These are phyloP conservation scores for Mesochorus sp. DNA, from an alignment of 2,888 invertebrate species.

Conservation along the genomic window DNA sequence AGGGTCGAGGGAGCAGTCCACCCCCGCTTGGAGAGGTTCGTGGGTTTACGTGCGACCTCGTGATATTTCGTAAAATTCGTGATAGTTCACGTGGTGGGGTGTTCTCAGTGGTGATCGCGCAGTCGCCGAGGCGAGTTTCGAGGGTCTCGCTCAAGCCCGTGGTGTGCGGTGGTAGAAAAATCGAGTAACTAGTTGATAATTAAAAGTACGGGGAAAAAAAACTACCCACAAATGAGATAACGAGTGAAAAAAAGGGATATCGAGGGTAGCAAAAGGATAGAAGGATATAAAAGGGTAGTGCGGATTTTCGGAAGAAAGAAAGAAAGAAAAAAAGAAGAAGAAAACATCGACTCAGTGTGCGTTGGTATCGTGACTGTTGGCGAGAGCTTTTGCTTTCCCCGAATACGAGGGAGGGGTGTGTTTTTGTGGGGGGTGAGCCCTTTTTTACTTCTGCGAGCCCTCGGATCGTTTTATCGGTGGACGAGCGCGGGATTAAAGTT, in stretches of 20 bases:
- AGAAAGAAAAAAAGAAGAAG: too few relatives aligned
- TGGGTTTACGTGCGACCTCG: conserved; percentile 67
- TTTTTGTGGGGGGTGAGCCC: background rate
- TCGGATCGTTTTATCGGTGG: background rate
- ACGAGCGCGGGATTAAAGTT: conserved; percentile 12
- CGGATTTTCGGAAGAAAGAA: too few relatives aligned
- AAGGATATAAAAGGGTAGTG: too few relatives aligned
- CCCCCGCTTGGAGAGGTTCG: conserved; percentile 62
- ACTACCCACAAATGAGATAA: too few relatives aligned
- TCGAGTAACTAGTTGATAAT: conserved; percentile 11
- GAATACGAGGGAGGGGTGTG: too few relatives aligned
- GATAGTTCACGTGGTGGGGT: conserved; percentile 72
- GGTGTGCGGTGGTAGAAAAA: conserved; percentile 40
- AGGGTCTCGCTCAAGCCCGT: conserved; percentile 35
- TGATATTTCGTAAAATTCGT: conserved; percentile 57
- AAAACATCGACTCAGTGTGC: too few relatives aligned
- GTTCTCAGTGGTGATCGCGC: conserved; percentile 74
- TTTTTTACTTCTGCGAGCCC: background rate
- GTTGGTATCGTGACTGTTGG: too few relatives aligned
- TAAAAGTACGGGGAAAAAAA: background rate
- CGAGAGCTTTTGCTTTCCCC: too few relatives aligned
- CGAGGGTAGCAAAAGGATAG: too few relatives aligned
- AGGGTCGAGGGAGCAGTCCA: conserved; percentile 19
- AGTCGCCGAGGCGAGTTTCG: conserved; percentile 69
- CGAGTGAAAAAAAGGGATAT: background rate